Evolutionary conservation across 2,797 vertebrate species (phyloP).

Genomic region (Falco cherrug): DNA sequence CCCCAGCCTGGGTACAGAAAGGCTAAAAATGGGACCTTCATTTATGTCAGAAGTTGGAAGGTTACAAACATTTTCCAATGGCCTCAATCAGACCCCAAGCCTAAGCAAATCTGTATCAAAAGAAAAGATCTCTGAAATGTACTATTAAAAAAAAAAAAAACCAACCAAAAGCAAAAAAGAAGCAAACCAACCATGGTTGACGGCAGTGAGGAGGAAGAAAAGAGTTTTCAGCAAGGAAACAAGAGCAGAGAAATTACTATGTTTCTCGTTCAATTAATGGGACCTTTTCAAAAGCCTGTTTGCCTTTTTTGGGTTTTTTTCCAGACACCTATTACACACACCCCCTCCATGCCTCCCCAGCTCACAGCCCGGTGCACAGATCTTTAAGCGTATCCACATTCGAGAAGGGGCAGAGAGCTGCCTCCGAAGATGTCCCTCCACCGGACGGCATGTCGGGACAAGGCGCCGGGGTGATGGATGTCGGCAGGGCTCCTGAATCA

Average conservation of each 20-base stretch:
- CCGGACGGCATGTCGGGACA: background rate
- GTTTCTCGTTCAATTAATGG: background rate
- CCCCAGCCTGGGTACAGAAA: background rate
- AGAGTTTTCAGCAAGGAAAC: slow-evolving; percentile 22
- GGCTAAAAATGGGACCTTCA: background rate
- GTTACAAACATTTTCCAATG: background rate
- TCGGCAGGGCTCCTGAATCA: background rate
- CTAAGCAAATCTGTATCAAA: background rate
- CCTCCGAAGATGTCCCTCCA: background rate
- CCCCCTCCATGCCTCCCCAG: background rate
- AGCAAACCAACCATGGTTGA: background rate
- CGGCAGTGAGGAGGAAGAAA: background rate
- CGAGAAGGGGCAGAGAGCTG: background rate
- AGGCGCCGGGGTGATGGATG: background rate
- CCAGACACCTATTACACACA: background rate
- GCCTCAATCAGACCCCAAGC: background rate
- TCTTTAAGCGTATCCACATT: background rate
- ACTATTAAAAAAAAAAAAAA: background rate
- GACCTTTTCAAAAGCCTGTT: slow-evolving; percentile 27
- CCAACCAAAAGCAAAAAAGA: background rate
- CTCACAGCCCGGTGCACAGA: background rate
- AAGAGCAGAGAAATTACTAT: background rate
- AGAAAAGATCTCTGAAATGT: slow-evolving; percentile 11
- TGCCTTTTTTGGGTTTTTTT: background rate
- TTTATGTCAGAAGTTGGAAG: background rate